Evolutionary conservation across 2,113 vertebrate genomes (phyloP), one percentile per base, ranked within the genome.

Genomic region (Cettia cetti): DNA sequence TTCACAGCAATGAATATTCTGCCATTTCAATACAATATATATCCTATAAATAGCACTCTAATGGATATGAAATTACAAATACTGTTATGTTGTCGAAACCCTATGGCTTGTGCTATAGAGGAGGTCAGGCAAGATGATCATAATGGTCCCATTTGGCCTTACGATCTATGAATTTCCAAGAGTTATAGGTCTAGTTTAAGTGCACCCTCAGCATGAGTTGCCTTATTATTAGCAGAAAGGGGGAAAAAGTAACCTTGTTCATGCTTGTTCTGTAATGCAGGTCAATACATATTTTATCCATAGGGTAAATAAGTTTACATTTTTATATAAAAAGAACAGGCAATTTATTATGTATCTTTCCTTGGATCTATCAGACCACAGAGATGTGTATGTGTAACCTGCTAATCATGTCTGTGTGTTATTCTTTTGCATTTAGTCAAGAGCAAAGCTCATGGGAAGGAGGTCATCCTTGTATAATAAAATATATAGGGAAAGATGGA

Each of bases 101-200:
- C 95, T 96, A 93, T 91, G 82, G 92, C 85, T 97, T 83, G 79
- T 82, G 90, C 82, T 90, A 74, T 83, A 93, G 91, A 91, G 68
- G 50, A 97, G 94, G 93, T 96, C 94, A 94, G 95, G 85, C 75
- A 86, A 94, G 84, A 95, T 90, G 87, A 96, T 94, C 91, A 83
- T 90, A 96, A 96, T 82, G 61, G 87, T 95, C 90, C 93, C 92
- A 94, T 92, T 92, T 95, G 94, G 94, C 92, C 93, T 95, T 94
- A 93, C 47, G 18, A 94, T 96, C 84, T 92, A 95, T 95, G 90
- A 95, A 95, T 96, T 97, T 97, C 82, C 60, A 78, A 78, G 93
- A 96, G 71, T 93, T 94, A 96, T 83, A 95, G 92, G 65, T 91
- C 82, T 86, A 91, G 93, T 92, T 96, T 95, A 96, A 94, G 92